These are phyloP conservation scores for Phylloscopus trochilus DNA, from an alignment of 2,113 vertebrate species.

Conservation along the genomic window DNA sequence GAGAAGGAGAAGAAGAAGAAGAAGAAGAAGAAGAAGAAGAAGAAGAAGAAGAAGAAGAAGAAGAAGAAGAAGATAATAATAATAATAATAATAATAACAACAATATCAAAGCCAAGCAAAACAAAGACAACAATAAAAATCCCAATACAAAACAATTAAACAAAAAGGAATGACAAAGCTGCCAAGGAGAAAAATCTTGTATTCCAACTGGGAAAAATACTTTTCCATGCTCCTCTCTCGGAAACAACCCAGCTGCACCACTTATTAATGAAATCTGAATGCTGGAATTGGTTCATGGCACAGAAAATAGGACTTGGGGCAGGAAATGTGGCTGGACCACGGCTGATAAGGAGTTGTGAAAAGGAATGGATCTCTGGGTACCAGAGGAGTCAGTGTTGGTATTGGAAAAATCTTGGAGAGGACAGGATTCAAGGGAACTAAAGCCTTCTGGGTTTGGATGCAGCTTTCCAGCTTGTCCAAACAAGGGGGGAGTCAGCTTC, in stretches of 20 bases:
- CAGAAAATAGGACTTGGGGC: not conserved
- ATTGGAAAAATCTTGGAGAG: not conserved
- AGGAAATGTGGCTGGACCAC: not conserved
- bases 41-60: not conserved
- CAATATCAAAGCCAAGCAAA: not conserved
- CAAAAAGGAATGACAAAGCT: not conserved
- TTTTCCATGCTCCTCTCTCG: not conserved
- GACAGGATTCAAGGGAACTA: not conserved
- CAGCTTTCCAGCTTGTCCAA: not conserved
- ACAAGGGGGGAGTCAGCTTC: not conserved
- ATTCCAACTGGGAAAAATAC: not conserved
- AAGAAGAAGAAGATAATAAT: not conserved
- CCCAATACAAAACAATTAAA: not conserved
- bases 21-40: too few relatives aligned
- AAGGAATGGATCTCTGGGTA: not conserved
- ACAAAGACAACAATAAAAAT: not conserved
- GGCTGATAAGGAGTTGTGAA: not conserved
- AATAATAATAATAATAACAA: not conserved
- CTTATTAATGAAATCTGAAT: not conserved
- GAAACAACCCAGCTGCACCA: not conserved
- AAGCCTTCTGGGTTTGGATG: not conserved
- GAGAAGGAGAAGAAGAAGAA: too few relatives aligned
- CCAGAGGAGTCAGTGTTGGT: not conserved
- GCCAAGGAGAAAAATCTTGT: not conserved
- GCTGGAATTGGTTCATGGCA: not conserved